A percentile compares a stretch with the other conserved stretches of the same genome.
Conservation (phyloP, 2,888 invertebrate species). For the Chrysolina americana region DNA sequence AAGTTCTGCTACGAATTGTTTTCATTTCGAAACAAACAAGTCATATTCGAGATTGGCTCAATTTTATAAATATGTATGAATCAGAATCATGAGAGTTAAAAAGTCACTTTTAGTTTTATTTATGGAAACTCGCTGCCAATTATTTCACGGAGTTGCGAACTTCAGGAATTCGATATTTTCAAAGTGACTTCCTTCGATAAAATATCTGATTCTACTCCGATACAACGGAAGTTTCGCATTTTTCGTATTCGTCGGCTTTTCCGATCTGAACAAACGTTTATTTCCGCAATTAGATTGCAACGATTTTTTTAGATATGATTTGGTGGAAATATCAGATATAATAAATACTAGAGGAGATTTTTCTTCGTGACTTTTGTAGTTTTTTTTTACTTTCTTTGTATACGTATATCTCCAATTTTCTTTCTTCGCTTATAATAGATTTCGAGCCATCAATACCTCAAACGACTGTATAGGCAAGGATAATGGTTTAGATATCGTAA, state of each 20-base stretch:
- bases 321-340: neutral
- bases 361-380: neutral
- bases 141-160: slow-evolving; percentile 44
- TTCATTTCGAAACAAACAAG: slow-evolving; percentile 47
- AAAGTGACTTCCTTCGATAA: neutral
- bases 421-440: too few relatives aligned
- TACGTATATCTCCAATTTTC: too few relatives aligned
- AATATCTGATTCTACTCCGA: slow-evolving; percentile 2
- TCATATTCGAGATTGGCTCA: slow-evolving; percentile 47
- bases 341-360: neutral
- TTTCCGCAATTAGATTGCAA: neutral
- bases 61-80: slow-evolving; percentile 56
- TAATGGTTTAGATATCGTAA: too few relatives aligned
- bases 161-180: slow-evolving; percentile 40
- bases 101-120: slow-evolving; percentile 52
- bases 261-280: slow-evolving; percentile 7
- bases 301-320: neutral
- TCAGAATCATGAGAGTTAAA: slow-evolving; percentile 48
- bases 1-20: slow-evolving; percentile 48
- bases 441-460: too few relatives aligned
- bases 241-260: neutral
- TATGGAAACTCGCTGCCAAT: slow-evolving; percentile 46
- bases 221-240: slow-evolving; percentile 13
- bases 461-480: too few relatives aligned
- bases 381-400: too few relatives aligned